phyloP scores from a whole-genome alignment of 1,140 invertebrate species.

The Formica selysi region DNA sequence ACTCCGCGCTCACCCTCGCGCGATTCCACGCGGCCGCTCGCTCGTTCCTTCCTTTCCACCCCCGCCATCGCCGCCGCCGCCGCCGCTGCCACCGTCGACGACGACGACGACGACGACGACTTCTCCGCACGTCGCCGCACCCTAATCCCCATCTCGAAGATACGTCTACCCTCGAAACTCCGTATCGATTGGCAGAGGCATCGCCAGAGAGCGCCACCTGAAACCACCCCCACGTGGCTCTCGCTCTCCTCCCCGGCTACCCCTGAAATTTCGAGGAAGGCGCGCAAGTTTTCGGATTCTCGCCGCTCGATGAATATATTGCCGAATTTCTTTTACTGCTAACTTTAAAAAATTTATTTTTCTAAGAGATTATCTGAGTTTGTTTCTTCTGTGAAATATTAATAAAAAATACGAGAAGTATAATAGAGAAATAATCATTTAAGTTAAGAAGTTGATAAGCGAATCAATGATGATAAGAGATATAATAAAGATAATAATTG shows the following conservation, averaged over 20 bases:
- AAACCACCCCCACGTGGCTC: constrained; percentile 18
- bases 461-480: too few relatives aligned
- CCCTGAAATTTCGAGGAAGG: constrained; percentile 40
- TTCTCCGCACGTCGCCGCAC: constrained; percentile 82
- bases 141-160: constrained; percentile 84
- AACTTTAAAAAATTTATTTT: too few relatives aligned
- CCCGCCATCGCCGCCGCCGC: constrained; percentile 64
- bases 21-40: constrained; percentile 29
- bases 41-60: constrained; percentile 65
- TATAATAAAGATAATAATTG: too few relatives aligned
- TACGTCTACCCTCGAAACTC: constrained; percentile 79
- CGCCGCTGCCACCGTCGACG: constrained; percentile 41
- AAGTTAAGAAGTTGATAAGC: too few relatives aligned
- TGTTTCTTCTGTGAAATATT: too few relatives aligned
- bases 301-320: background rate
- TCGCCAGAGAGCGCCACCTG: constrained; percentile 82
- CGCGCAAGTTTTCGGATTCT: constrained; percentile 44
- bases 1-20: constrained; percentile 18
- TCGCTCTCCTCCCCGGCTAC: constrained; percentile 10
- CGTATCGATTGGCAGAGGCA: constrained; percentile 81
- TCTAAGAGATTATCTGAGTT: background rate
- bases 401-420: too few relatives aligned
- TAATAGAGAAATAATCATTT: too few relatives aligned
- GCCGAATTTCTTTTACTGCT: background rate
- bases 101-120: constrained; percentile 50